Evolutionary conservation across 2,113 vertebrate species (phyloP).

Genomic region (Entomyzon cyanotis): DNA sequence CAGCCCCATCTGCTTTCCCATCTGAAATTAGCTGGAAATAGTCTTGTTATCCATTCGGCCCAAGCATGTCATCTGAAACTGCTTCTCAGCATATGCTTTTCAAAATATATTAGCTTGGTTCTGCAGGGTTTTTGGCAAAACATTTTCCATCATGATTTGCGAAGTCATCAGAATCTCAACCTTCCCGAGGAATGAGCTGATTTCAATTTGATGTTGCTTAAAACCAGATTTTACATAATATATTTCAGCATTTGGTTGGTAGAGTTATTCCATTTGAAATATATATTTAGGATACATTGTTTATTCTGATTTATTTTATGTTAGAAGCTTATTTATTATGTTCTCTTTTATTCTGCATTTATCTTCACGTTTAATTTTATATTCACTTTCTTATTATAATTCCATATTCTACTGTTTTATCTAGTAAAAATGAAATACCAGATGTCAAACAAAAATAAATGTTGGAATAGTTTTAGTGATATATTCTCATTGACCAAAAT

Average conservation of each 20-base stretch:
- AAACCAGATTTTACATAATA: background rate
- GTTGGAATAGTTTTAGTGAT: background rate
- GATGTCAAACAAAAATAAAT: conserved; percentile 18
- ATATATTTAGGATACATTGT: background rate
- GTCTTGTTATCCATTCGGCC: conserved; percentile 33
- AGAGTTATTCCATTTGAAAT: background rate
- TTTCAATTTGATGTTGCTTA: background rate
- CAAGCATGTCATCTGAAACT: conserved; percentile 10
- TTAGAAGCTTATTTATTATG: conserved; percentile 6
- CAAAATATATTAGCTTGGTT: conserved; percentile 19
- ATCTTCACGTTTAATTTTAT: conserved; percentile 15
- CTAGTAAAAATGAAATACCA: conserved; percentile 26
- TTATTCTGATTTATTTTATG: conserved; percentile 39
- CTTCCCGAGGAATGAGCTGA: background rate
- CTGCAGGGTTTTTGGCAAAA: background rate
- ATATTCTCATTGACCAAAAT: conserved; percentile 1
- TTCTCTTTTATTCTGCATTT: background rate
- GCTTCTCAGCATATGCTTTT: conserved; percentile 36
- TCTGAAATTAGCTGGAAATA: conserved; percentile 62
- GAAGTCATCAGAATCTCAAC: background rate
- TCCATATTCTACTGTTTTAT: background rate
- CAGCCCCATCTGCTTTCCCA: conserved; percentile 56
- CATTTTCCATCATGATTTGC: background rate
- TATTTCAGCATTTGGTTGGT: background rate
- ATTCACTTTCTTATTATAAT: conserved; percentile 23